Percentiles rank a stretch among this genome's conserved stretches.
Conservation (phyloP, 30 jellyfish, hydroid and myxozoan genomes). For the Rhopilema esculentum region DNA sequence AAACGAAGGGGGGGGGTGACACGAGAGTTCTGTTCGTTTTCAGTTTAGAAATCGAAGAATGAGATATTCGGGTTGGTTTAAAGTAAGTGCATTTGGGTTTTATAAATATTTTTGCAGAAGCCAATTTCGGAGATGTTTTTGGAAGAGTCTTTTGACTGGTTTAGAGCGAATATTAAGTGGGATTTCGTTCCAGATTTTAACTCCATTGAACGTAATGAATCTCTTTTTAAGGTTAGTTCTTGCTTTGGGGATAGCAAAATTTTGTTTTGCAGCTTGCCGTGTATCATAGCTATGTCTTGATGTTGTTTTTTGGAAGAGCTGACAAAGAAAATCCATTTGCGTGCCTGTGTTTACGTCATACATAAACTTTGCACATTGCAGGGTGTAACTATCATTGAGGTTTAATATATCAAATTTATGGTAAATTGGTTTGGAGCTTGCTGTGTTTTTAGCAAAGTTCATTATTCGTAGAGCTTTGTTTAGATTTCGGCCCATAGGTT, state of each 20-base stretch:
- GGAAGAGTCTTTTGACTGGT: too few species aligned
- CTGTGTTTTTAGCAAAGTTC: constrained; percentile 24
- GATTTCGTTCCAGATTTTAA: constrained; percentile 73
- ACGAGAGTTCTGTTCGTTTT: too few species aligned
- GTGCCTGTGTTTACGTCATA: constrained; percentile 22
- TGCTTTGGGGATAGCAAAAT: constrained; percentile 27
- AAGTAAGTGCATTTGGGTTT: too few species aligned
- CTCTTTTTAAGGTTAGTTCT: constrained; percentile 56
- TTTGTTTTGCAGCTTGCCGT: constrained; percentile 30
- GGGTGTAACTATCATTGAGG: constrained; percentile 29
- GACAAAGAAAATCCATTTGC: constrained; percentile 13
- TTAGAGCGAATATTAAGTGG: too few species aligned
- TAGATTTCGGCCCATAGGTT: not conserved
- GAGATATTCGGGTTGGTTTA: too few species aligned
- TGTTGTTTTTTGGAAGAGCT: constrained; percentile 7
- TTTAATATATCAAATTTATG: constrained; percentile 10
- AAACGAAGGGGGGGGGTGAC: too few species aligned
- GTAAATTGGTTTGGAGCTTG: constrained; percentile 29
- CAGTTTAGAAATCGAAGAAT: too few species aligned
- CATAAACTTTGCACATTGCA: constrained; percentile 37
- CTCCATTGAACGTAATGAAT: constrained; percentile 71
- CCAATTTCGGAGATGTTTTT: too few species aligned
- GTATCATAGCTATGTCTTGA: constrained; percentile 28
- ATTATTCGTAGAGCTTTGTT: not conserved
- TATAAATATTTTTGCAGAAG: too few species aligned